These are phyloP conservation scores for Morbakka virulenta DNA, from an alignment of 30 jellyfish, hydroid and myxozoan species.

Conservation along the genomic window DNA sequence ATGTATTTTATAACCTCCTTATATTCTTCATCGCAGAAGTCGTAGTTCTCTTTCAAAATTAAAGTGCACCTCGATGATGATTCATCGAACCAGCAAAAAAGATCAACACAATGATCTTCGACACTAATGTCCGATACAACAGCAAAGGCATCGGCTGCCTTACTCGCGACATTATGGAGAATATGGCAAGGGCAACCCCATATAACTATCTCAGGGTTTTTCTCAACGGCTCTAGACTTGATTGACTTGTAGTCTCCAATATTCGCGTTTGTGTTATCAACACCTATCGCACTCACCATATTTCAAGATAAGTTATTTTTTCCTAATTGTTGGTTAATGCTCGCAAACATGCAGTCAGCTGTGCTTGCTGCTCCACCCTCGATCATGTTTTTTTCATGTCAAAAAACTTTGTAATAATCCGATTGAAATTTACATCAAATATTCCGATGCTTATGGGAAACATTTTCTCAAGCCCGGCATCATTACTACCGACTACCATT, in stretches of 20 bases:
- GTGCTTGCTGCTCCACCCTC: too few species aligned
- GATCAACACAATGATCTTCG: constrained; percentile 57
- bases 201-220: neutral
- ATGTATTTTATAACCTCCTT: constrained; percentile 39
- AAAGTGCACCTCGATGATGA: constrained; percentile 35
- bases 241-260: constrained; percentile 18
- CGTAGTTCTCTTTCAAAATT: constrained; percentile 46
- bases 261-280: constrained; percentile 29
- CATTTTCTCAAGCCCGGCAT: too few species aligned
- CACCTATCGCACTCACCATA: constrained; percentile 20
- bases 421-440: too few species aligned
- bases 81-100: constrained; percentile 66
- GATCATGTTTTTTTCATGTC: too few species aligned
- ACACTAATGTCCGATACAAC: constrained; percentile 18
- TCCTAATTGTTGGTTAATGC: too few species aligned
- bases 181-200: constrained; percentile 60
- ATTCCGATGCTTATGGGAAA: too few species aligned
- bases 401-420: too few species aligned
- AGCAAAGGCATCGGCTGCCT: constrained; percentile 23
- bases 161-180: constrained; percentile 47
- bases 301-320: too few species aligned
- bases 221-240: constrained; percentile 3
- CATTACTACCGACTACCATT: constrained; percentile 35
- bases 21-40: constrained; percentile 49
- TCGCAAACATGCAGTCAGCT: too few species aligned